These are phyloP conservation scores for Meteorus cinctellus DNA, from an alignment of 2,888 invertebrate species.

Conservation along the genomic window DNA sequence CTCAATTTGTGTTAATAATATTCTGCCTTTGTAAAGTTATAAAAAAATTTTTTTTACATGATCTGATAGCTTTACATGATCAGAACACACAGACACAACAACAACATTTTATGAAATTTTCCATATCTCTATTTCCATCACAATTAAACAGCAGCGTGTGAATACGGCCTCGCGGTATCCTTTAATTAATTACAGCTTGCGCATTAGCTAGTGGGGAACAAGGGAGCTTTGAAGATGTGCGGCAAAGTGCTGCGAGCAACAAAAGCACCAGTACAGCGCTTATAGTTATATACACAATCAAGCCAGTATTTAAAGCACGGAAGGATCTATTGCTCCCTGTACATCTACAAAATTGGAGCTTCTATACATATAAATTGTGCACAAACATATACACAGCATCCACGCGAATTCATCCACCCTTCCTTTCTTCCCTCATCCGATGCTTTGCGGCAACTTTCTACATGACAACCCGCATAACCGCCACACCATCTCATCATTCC, in stretches of 20 bases:
- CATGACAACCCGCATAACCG: slow-evolving; percentile 33
- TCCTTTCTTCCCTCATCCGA: not conserved
- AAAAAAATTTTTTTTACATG: not conserved
- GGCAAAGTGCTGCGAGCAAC: slow-evolving; percentile 28
- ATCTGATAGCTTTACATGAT: not conserved
- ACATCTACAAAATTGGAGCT: not conserved
- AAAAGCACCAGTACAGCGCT: slow-evolving; percentile 16
- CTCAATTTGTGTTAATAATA: not conserved
- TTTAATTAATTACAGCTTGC: slow-evolving; percentile 62
- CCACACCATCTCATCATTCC: slow-evolving; percentile 35
- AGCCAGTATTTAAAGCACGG: not conserved
- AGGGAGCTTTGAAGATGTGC: slow-evolving; percentile 41
- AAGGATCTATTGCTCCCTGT: not conserved
- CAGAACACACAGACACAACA: not conserved
- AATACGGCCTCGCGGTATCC: slow-evolving; percentile 41
- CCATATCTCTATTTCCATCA: not conserved
- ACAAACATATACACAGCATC: not conserved
- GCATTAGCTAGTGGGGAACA: slow-evolving; percentile 47
- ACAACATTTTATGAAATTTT: not conserved
- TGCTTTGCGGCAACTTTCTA: slow-evolving; percentile 2
- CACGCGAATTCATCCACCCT: not conserved
- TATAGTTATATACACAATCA: not conserved
- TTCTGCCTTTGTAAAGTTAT: not conserved
- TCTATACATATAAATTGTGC: not conserved
- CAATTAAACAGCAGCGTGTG: not conserved